A percentile compares a stretch with the other conserved stretches of the same genome.
Evolutionary conservation across 2,797 vertebrate species (phyloP).

Genomic region (Thamnophis elegans): DNA sequence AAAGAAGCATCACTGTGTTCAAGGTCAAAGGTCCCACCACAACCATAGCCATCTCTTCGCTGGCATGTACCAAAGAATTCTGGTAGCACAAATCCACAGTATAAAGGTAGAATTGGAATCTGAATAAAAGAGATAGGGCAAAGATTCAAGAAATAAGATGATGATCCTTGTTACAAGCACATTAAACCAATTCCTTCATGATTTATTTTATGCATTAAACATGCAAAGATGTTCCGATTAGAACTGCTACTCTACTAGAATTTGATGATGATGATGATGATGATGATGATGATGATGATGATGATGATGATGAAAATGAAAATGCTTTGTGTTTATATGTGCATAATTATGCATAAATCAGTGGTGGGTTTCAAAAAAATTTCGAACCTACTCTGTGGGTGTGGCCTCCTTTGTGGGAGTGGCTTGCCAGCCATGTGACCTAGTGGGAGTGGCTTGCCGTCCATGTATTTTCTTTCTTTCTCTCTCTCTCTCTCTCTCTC

Average conservation of each 20-base stretch:
- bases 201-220: background rate
- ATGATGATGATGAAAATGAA: background rate
- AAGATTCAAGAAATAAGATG: background rate
- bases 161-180: background rate
- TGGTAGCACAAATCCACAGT: conserved; percentile 90
- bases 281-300: background rate
- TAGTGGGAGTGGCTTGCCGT: too few relatives aligned
- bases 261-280: background rate
- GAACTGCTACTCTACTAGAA: background rate
- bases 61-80: conserved; percentile 81
- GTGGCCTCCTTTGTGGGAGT: too few relatives aligned
- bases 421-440: too few relatives aligned
- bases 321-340: background rate
- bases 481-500: too few relatives aligned
- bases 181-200: background rate
- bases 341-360: background rate
- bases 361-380: too few relatives aligned
- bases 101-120: conserved; percentile 83
- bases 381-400: too few relatives aligned
- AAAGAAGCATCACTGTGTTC: conserved; percentile 80
- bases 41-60: conserved; percentile 88
- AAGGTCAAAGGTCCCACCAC: conserved; percentile 89
- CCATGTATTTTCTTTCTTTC: too few relatives aligned
- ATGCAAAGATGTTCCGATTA: background rate
- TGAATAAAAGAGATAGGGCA: conserved; percentile 58